Evolutionary conservation across 2,113 vertebrate species (phyloP), one percentile per base, ranked within the genome.

Genomic region (Eclectus roratus): DNA sequence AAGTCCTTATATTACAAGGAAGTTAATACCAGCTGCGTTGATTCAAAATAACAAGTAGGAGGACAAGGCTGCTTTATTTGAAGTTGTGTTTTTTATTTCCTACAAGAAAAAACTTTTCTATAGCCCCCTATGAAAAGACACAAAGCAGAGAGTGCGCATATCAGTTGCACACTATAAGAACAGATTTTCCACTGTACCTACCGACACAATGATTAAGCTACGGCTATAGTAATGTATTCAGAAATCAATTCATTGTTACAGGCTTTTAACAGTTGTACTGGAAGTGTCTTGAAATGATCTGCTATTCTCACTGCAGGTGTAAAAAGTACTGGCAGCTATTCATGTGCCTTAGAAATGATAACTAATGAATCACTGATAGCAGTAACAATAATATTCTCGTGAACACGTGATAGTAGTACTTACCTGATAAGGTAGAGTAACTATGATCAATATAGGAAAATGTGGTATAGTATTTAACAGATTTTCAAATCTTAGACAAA

Each of bases 211-310:
- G 28, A 96, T 65, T 91, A 81, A 95, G 29, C 31, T 73, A 52
- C 6, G 69, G 37, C n/a, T 91, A 65, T 53, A 84, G 43, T 13
- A 66, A 63, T 37, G 77, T 88, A 66, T 47, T 92, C 10, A 85
- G 84, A 90, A 95, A 91, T 91, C 77, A 87, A 71, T 84, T 87
- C 44, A 56, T 91, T 72, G 53, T 84, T 87, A 79, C 29, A 76
- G 20, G 14, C 3, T 43, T 92, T 88, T 86, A 74, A 81, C 47
- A 79, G 12, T 70, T 92, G 37, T 70, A 24, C 28, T 80, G 55
- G 28, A 83, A 88, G 17, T 4, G 1, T 33, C 65, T 74, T 81
- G 33, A 87, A 86, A 65, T 68, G 11, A 74, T 43, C 39, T 89
- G 28, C 14, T 73, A 3, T 83, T 93, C 53, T 72, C 55, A 83